These are phyloP conservation scores for Drosophila athabasca DNA, from an alignment of 1,140 invertebrate genomes.

Conservation along the genomic window DNA sequence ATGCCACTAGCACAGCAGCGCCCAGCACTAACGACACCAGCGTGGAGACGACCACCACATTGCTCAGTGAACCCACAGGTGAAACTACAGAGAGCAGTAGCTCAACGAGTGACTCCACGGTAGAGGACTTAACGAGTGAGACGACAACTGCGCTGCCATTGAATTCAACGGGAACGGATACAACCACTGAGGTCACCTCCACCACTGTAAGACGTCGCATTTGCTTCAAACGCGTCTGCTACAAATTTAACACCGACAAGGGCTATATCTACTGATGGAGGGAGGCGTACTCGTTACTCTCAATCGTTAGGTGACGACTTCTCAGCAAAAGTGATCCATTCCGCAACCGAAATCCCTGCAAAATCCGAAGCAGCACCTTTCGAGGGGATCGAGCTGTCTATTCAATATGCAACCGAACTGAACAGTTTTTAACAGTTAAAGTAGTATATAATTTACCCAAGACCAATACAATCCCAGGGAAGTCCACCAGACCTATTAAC, in stretches of 20 bases:
- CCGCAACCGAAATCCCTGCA: too few species aligned
- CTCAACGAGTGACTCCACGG: background rate
- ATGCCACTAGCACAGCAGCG: slow-evolving; percentile 24
- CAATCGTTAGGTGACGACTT: too few species aligned
- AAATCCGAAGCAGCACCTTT: too few species aligned
- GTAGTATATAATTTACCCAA: too few species aligned
- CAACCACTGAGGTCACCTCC: slow-evolving; percentile 1
- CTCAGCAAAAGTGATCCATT: too few species aligned
- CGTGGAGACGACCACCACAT: slow-evolving; percentile 27
- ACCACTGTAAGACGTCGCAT: slow-evolving; percentile 35
- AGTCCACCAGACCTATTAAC: too few species aligned
- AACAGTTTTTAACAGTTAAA: too few species aligned
- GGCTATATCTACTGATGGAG: slow-evolving; percentile 40
- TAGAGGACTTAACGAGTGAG: background rate
- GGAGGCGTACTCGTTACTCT: too few species aligned
- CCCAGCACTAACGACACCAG: slow-evolving; percentile 4
- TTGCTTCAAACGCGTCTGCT: slow-evolving; percentile 64
- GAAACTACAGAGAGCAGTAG: slow-evolving; percentile 10
- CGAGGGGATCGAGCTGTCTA: too few species aligned
- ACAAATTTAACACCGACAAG: slow-evolving; percentile 57
- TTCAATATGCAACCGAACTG: too few species aligned
- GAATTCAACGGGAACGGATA: background rate
- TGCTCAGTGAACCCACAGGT: background rate
- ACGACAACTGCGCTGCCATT: slow-evolving; percentile 1
- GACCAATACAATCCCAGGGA: too few species aligned